Conservation (phyloP, 1,140 invertebrate genomes). For the Acromyrmex echinatior region DNA sequence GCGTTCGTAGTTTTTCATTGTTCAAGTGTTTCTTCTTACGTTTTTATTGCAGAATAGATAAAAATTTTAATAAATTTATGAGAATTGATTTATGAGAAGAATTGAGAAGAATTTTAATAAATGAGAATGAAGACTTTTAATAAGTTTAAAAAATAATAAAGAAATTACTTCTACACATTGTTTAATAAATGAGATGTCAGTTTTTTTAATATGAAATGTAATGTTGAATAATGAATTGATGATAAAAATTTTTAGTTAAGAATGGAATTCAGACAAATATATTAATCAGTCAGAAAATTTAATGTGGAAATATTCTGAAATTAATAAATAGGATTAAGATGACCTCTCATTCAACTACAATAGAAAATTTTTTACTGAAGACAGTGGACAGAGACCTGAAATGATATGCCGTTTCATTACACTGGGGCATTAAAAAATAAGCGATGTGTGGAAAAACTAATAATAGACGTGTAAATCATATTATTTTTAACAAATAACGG, state of each 20-base stretch:
- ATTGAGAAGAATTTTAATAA: too few relatives aligned
- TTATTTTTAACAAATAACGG: conserved; percentile 58
- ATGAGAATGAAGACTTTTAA: not conserved
- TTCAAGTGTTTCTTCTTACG: not conserved
- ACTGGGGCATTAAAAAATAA: conserved; percentile 8
- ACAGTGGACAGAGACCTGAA: not conserved
- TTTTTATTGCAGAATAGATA: not conserved
- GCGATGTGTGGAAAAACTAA: not conserved
- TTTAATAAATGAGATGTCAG: not conserved
- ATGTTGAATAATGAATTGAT: not conserved
- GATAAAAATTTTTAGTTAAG: not conserved
- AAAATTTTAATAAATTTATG: not conserved
- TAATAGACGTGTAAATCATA: conserved; percentile 13
- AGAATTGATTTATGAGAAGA: too few relatives aligned
- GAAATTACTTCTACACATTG: not conserved
- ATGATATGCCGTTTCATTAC: conserved; percentile 22
- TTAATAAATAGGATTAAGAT: not conserved
- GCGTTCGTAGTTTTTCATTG: not conserved
- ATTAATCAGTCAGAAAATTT: conserved; percentile 20
- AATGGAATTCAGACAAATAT: not conserved
- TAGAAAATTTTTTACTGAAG: not conserved
- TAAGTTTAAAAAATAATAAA: not conserved
- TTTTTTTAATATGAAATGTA: not conserved
- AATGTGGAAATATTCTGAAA: not conserved
- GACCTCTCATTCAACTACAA: not conserved